Evolutionary conservation across 2,797 vertebrate species (phyloP).

Genomic region (Neostethus bicornis): DNA sequence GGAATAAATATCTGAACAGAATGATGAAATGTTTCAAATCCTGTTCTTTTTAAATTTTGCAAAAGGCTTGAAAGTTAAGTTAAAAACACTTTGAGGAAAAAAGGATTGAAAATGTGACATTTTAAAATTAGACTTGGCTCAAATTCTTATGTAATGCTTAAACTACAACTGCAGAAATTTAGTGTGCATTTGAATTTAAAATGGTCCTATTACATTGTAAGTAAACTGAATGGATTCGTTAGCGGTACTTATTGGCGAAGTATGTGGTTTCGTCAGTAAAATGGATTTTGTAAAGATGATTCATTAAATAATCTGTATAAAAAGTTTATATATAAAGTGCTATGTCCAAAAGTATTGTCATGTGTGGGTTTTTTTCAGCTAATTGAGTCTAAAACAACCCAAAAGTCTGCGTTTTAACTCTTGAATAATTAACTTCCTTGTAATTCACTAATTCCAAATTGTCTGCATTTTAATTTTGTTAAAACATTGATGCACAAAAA

Average conservation of each 20-base stretch:
- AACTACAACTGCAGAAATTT: background rate
- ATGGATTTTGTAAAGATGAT: background rate
- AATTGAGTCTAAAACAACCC: background rate
- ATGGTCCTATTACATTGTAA: too few relatives aligned
- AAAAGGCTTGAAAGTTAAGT: background rate
- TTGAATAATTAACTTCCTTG: too few relatives aligned
- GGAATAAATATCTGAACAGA: too few relatives aligned
- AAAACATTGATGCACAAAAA: background rate
- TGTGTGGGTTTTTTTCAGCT: background rate
- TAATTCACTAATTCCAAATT: constrained; percentile 3
- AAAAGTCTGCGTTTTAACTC: background rate
- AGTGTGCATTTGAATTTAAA: too few relatives aligned
- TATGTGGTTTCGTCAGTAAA: background rate
- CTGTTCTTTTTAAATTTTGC: too few relatives aligned
- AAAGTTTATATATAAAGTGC: background rate
- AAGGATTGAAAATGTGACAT: background rate
- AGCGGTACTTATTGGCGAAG: background rate
- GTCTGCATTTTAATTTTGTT: background rate
- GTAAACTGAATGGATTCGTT: too few relatives aligned
- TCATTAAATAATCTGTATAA: background rate
- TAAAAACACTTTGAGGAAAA: background rate
- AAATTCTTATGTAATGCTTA: background rate
- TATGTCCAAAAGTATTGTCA: background rate
- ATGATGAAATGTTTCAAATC: too few relatives aligned
- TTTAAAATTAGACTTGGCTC: background rate